Conservation (phyloP, 1,140 invertebrate genomes). For the Sogatella furcifera region DNA sequence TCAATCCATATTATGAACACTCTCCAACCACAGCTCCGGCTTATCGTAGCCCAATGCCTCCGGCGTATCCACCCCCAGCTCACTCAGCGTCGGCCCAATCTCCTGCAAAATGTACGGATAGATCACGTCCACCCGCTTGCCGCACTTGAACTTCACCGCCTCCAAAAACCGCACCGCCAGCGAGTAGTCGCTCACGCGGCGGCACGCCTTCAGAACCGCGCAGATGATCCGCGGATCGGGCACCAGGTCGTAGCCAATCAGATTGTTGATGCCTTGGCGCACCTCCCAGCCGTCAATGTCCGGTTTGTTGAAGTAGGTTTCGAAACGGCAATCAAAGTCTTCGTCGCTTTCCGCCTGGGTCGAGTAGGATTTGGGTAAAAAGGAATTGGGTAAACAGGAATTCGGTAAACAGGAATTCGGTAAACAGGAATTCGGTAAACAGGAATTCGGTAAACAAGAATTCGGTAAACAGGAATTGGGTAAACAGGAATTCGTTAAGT, state of each 20-base stretch:
- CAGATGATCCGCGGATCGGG: conserved; percentile 88
- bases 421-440: too few relatives aligned
- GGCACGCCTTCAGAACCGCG: conserved; percentile 79
- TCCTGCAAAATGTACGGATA: conserved; percentile 89
- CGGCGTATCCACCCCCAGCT: conserved; percentile 85
- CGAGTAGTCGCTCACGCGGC: conserved; percentile 87
- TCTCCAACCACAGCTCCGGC: conserved; percentile 77
- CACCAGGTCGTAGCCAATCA: conserved; percentile 71
- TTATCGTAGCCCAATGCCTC: conserved; percentile 95
- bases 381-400: background rate
- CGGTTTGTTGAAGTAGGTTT: conserved; percentile 71
- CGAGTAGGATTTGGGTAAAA: background rate
- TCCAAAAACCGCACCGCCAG: conserved; percentile 87
- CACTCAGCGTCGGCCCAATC: conserved; percentile 80
- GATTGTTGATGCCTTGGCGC: conserved; percentile 71
- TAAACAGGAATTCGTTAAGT: too few relatives aligned
- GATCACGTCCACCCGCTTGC: conserved; percentile 57
- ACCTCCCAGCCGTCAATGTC: conserved; percentile 96
- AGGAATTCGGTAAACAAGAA: too few relatives aligned
- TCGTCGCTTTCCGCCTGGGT: background rate
- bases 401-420: too few relatives aligned
- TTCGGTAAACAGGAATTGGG: too few relatives aligned
- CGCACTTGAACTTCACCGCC: conserved; percentile 85
- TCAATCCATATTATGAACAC: conserved; percentile 38
- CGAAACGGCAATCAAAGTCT: conserved; percentile 44